Evolutionary conservation across 2,113 vertebrate genomes (phyloP).

Genomic region (Fregetta grallaria): DNA sequence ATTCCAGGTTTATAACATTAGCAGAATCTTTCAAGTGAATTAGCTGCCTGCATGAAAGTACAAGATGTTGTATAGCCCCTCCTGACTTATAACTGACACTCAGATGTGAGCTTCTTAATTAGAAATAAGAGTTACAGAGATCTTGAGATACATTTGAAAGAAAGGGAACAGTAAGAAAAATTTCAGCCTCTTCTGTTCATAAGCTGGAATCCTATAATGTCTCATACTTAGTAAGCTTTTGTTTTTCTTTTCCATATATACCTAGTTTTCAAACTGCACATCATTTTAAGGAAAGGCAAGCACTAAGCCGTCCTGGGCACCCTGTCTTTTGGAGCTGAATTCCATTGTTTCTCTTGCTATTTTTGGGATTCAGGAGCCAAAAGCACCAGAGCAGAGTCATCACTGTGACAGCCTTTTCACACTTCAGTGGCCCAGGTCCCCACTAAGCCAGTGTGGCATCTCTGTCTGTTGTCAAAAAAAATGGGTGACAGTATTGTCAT

Average conservation of each 20-base stretch:
- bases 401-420: slow-evolving; percentile 29
- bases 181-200: background rate
- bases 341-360: background rate
- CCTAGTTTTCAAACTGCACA: background rate
- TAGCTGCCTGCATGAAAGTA: background rate
- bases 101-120: background rate
- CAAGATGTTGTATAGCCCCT: background rate
- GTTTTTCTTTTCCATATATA: background rate
- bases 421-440: background rate
- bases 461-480: slow-evolving; percentile 20
- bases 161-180: background rate
- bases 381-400: background rate
- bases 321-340: background rate
- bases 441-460: background rate
- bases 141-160: background rate
- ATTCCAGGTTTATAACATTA: background rate
- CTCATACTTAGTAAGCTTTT: background rate
- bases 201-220: background rate
- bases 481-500: background rate
- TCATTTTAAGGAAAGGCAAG: background rate
- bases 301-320: background rate
- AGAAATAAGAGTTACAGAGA: background rate
- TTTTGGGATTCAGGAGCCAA: background rate
- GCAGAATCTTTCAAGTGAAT: background rate
- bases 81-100: background rate